These are phyloP conservation scores for Aviceda subcristata DNA, from an alignment of 2,113 vertebrate species.

Conservation along the genomic window DNA sequence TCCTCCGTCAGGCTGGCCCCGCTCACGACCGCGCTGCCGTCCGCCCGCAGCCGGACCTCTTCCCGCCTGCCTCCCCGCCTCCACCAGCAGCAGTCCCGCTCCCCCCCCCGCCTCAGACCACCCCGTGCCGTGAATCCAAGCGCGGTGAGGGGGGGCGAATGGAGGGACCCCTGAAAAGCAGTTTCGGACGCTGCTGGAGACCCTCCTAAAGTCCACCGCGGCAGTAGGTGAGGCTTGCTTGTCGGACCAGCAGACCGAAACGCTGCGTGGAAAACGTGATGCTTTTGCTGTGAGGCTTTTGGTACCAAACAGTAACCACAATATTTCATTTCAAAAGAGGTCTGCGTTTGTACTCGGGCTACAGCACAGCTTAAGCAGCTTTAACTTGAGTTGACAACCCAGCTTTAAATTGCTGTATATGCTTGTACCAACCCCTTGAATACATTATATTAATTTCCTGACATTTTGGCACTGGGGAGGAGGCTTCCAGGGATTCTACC, in stretches of 20 bases:
- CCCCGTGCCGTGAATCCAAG: rapidly evolving
- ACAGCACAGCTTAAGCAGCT: background rate
- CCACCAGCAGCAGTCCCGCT: background rate
- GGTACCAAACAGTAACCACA: background rate
- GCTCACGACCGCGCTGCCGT: rapidly evolving
- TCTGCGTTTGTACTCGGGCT: background rate
- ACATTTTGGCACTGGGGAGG: background rate
- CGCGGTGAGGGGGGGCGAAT: background rate
- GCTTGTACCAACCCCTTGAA: background rate
- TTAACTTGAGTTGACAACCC: background rate
- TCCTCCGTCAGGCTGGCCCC: background rate
- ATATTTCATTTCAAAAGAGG: background rate
- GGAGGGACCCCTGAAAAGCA: background rate
- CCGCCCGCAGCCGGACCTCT: background rate
- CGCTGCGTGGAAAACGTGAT: background rate
- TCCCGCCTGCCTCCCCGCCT: rapidly evolving
- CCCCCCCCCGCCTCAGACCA: rapidly evolving
- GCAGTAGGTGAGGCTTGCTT: background rate
- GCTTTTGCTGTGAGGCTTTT: background rate
- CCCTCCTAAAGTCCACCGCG: background rate
- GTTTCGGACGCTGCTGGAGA: background rate
- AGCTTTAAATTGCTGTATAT: background rate
- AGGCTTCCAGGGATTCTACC: background rate
- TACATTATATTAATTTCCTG: background rate
- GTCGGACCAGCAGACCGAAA: background rate